Base-by-base conservation (phyloP, 2,113 vertebrate species). In the Sprattus sprattus region DNA sequence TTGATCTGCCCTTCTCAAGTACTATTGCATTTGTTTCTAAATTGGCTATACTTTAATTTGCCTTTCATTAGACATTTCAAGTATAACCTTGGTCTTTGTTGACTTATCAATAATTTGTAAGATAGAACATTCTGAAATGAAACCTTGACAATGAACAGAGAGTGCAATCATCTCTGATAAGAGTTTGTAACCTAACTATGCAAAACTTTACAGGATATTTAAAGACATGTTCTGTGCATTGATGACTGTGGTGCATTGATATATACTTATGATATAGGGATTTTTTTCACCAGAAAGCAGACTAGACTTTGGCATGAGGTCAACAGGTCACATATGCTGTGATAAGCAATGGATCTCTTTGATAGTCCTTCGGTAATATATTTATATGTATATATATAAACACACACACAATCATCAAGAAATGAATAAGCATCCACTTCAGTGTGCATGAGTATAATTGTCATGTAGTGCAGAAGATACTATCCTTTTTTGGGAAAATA, bases 1-100 rank as follows among this genome's bases (percentile, higher is more conserved):
- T 82, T 78, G 84, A 82, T 89, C 84, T 82, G 49, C 78, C 83
- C 57, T 89, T 85, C 80, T 85, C 84, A 88, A 84, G 78, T 86
- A 75, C 82, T 92, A 88, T 92, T 93, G 91, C 88, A 84, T 93
- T 90, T 89, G 81, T 85, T 87, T 89, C 80, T 85, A 64, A 83
- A 84, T 52, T 50, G 80, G 57, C 45, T 25, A 25, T 80, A 15
- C 22, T 87, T 28, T 84, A 81, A 87, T 86, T 84, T 85, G 71
- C 54, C 60, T 20, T 86, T 87, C 39, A 81, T 15, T 10, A 87
- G 45, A 89, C 16, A 89, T 83, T 82, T 82, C 57, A 82, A 89
- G 60, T 81, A 81, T 28, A 50, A 67, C 57, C 47, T 86, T 84
- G n/a, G 84, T 25, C 5, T 84, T 57, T 39, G 64, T 32, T 78